Evolutionary conservation across 2,888 invertebrate genomes (phyloP), one percentile per base, ranked within the genome.

Genomic region (Synergus gifuensis): DNA sequence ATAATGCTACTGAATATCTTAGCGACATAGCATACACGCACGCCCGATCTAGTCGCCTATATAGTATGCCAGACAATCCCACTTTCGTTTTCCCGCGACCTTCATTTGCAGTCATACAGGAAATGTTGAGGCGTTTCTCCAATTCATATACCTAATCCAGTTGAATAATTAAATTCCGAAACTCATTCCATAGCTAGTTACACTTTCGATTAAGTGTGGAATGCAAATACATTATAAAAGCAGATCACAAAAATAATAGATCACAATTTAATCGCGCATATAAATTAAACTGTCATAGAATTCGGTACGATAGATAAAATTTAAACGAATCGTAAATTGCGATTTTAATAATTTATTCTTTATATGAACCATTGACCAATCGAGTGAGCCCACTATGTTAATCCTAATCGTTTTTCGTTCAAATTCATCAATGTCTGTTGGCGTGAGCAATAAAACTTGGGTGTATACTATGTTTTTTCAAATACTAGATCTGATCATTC

Each of bases 41-140:
- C 73, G 49, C 54, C 54, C 73, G 73, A 73, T 73, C 49, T 73
- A 73, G 73, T 73, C 73, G 73, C 46, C 36, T 22, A 22, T 73
- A 69, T 54, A 69, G 46, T 49, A 16, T 49, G 58, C 22, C 73
- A 73, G 73, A 54, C 73, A 73, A 73, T 73, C 73, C 36, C 36
- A 73, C 73, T 73, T 73, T 73, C 73, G 73, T 73, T 73, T 73
- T 73, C 73, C 73, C 73, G 73, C 73, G 73, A 73, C 73, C 73
- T 73, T 73, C 73, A 54, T 73, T 73, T 28, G 36, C n/a, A 49
- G 54, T 73, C 73, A 49, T 54, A 49, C 73, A 73, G 73, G 73
- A 73, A 73, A 73, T n/a, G 73, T 54, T 73, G 54, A 73, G 36
- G 73, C 73, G 73, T 73, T 73, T 73, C 73, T 54, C 73, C 54